Conservation (phyloP, 2,797 vertebrate species). For the Alcedo quadribrachys region DNA sequence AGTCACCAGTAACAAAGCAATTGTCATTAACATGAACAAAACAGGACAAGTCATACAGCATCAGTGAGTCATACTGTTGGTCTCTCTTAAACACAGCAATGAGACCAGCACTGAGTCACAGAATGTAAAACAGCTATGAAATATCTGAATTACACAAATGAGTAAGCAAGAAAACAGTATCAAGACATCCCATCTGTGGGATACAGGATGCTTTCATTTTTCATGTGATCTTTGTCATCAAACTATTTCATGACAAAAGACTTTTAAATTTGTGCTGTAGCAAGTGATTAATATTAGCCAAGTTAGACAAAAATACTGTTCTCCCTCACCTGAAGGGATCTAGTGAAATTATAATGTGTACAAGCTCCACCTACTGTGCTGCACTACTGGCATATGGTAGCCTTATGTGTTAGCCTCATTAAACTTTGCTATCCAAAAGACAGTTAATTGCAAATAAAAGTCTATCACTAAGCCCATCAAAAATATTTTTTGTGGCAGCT, state of each 20-base stretch:
- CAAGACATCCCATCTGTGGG: neutral
- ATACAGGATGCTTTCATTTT: neutral
- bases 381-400: neutral
- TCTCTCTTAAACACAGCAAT: neutral
- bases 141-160: neutral
- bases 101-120: neutral
- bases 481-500: neutral
- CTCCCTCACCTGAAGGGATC: neutral
- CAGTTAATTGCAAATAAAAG: neutral
- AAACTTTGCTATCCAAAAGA: neutral
- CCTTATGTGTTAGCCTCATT: neutral
- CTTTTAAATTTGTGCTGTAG: neutral
- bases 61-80: neutral
- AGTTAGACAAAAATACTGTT: neutral
- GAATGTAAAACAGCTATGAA: neutral
- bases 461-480: neutral
- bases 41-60: neutral
- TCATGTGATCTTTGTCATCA: neutral
- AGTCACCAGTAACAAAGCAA: neutral
- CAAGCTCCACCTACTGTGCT: neutral
- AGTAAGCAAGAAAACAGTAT: neutral
- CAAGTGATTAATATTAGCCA: neutral
- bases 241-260: neutral
- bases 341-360: neutral
- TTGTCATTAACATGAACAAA: neutral